Conservation (phyloP, 2,113 vertebrate genomes). For the Brachypodius melanocephalos region DNA sequence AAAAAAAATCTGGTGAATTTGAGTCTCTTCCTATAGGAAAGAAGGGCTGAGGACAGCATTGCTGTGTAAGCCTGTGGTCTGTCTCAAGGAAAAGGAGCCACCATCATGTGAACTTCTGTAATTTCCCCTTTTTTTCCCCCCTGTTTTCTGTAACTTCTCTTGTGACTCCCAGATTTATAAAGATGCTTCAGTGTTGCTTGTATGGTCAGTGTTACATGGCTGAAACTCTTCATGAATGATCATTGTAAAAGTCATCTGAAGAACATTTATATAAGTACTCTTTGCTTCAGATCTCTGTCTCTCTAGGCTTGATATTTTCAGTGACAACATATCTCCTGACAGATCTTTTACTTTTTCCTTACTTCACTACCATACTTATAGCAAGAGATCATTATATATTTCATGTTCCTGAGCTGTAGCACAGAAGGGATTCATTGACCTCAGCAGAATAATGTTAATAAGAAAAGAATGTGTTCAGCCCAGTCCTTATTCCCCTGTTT, state of each 20-base stretch:
- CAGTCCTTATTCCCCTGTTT: neutral
- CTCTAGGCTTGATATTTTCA: neutral
- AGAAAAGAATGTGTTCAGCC: neutral
- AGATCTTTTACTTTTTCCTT: neutral
- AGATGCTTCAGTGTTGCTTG: neutral
- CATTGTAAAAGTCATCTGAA: neutral
- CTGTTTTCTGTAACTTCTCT: neutral
- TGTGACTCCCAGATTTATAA: neutral
- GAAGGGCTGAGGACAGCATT: neutral
- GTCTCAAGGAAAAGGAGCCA: neutral
- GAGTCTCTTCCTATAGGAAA: neutral
- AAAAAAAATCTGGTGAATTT: neutral
- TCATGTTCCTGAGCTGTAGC: neutral
- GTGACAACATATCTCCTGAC: neutral
- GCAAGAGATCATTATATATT: neutral
- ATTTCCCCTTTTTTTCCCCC: neutral
- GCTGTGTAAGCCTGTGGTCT: neutral
- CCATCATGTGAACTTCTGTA: neutral
- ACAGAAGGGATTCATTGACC: neutral
- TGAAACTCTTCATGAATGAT: neutral
- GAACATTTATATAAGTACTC: neutral
- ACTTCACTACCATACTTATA: neutral
- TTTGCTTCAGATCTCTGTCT: neutral
- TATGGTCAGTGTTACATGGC: neutral
- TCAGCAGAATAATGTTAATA: neutral